These are phyloP conservation scores for Girardia tigrina DNA, from an alignment of 2,888 invertebrate genomes.

Conservation along the genomic window DNA sequence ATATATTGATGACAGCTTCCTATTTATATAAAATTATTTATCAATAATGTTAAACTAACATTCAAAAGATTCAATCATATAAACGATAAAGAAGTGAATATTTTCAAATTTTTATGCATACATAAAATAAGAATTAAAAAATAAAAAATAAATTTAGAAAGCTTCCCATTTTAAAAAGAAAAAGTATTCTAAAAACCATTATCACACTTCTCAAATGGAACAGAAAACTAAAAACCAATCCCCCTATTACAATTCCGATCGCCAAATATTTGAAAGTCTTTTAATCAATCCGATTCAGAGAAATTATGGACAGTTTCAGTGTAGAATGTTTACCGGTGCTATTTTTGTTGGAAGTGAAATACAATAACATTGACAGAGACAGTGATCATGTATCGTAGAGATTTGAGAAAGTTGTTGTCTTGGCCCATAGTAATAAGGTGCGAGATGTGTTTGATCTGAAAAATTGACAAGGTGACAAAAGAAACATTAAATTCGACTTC, in stretches of 20 bases:
- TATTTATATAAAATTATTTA: too few relatives aligned
- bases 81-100: too few relatives aligned
- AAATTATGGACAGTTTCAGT: not conserved
- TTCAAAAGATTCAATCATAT: too few relatives aligned
- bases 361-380: constrained; percentile 72
- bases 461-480: constrained; percentile 82
- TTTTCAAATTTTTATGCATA: too few relatives aligned
- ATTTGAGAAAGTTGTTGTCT: constrained; percentile 51
- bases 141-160: too few relatives aligned
- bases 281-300: constrained; percentile 38
- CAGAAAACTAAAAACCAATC: constrained; percentile 59
- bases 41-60: too few relatives aligned
- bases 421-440: constrained; percentile 48
- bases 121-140: too few relatives aligned
- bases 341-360: constrained; percentile 55
- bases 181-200: too few relatives aligned
- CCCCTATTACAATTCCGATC: constrained; percentile 59
- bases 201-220: constrained; percentile 60
- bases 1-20: too few relatives aligned
- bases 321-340: not conserved
- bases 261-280: constrained; percentile 44
- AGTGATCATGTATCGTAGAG: constrained; percentile 64
- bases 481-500: too few relatives aligned
- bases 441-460: constrained; percentile 77
- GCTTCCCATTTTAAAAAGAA: too few relatives aligned